Evolutionary conservation across 2,113 vertebrate species (phyloP), one percentile per base, ranked within the genome.

Genomic region (Harpagus bidentatus): DNA sequence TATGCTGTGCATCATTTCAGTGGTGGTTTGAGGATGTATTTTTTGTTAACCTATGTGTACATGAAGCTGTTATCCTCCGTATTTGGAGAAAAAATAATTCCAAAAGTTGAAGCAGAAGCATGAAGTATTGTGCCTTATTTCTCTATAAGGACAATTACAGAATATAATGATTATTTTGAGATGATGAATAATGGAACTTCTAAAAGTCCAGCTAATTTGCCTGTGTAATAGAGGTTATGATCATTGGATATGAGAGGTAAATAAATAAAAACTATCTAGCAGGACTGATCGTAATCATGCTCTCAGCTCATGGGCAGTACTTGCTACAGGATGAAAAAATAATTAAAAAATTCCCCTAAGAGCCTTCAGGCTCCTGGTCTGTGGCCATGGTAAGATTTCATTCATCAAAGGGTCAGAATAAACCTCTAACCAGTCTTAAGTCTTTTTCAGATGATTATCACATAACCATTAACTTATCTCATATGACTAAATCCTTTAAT

Each of bases 1-100:
- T 82, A 66, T 87, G 67, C 77, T 70, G 61, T 86, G 93, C 93
- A 96, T 96, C 89, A 77, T 96, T 97, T 98, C 96, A 96, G 95
- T 96, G 83, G 74, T 23, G 21, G 73, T 78, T 84, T 78, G 48
- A 96, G 85, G 70, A 83, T 72, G 59, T 34, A 38, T 72, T 95
- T 96, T 96, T 92, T 86, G 52, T 67, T 79, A 70, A 95, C 38
- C 47, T 88, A 8, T 50, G 42, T 79, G 72, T 74, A 74, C 45
- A n/a, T 83, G 6, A 56, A 76, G 38, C 36, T 56, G 19, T 88
- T 80, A 73, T 66, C 13, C 22, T 22, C 43, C 6, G 2, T 42
- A 40, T 87, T 55, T 90, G 45, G 70, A 20, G 26, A 3, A 0
- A 29, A 59, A 90, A 53, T 53, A 31, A 11, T 23, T 55, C 32